Conservation (phyloP, 2,888 invertebrate species). For the Harpalus rubripes region DNA sequence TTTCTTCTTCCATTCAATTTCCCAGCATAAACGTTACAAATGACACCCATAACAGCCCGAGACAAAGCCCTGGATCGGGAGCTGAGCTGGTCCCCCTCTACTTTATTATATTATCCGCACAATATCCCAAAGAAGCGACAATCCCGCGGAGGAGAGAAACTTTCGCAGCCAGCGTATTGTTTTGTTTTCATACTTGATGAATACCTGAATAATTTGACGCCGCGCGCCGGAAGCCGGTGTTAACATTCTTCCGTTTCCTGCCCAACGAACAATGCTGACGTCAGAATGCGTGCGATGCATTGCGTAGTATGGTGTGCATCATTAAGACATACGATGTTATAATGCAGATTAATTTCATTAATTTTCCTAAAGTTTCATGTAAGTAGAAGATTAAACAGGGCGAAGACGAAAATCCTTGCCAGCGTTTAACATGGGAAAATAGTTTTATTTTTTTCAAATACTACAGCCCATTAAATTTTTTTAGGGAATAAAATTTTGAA, state of each 20-base stretch:
- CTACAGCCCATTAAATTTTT: too few species aligned
- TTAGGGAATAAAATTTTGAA: too few species aligned
- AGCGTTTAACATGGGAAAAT: too few species aligned
- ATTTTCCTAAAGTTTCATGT: too few species aligned
- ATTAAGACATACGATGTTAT: background rate
- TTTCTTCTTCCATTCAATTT: conserved; percentile 61
- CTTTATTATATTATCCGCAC: conserved; percentile 63
- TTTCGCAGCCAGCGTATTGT: conserved; percentile 54
- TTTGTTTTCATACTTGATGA: conserved; percentile 61
- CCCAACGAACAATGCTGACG: background rate
- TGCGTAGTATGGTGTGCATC: conserved; percentile 3
- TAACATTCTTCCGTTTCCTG: conserved; percentile 67
- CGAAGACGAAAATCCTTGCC: too few species aligned
- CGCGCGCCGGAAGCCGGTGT: conserved; percentile 58
- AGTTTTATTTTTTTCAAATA: too few species aligned
- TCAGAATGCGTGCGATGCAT: background rate
- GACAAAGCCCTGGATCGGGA: conserved; percentile 62
- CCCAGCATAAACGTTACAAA: conserved; percentile 60
- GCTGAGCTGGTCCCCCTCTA: conserved; percentile 24
- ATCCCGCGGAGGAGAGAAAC: conserved; percentile 6
- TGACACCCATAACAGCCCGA: conserved; percentile 57
- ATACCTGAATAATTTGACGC: conserved; percentile 63
- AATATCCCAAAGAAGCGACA: conserved; percentile 59
- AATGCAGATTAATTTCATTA: too few species aligned
- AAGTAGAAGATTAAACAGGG: too few species aligned